Percentiles rank a stretch among this genome's conserved stretches.
These are phyloP conservation scores for Leptopilina drosophilae DNA, from an alignment of 2,888 invertebrate genomes.

Conservation along the genomic window DNA sequence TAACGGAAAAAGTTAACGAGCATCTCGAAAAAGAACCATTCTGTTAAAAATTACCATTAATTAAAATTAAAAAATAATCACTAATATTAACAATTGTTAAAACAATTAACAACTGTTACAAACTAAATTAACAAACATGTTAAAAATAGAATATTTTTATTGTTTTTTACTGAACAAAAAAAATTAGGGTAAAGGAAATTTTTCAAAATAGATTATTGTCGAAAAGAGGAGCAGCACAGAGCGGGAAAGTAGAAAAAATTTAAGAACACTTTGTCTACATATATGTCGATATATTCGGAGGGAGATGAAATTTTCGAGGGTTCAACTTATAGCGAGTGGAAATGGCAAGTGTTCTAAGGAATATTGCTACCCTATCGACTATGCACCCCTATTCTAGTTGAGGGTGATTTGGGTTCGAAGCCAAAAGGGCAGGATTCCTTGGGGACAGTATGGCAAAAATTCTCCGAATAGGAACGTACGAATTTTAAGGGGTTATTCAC, in stretches of 20 bases:
- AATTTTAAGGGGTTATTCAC: slow-evolving; percentile 51
- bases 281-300: background rate
- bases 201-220: background rate
- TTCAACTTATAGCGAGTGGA: slow-evolving; percentile 1
- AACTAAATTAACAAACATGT: too few species aligned
- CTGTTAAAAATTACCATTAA: background rate
- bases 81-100: too few species aligned
- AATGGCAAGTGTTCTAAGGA: slow-evolving; percentile 21
- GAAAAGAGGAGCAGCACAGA: background rate
- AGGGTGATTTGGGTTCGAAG: slow-evolving; percentile 17
- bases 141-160: too few species aligned
- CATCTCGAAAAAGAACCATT: background rate
- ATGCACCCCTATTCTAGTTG: slow-evolving; percentile 47
- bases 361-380: slow-evolving; percentile 26
- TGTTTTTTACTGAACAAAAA: too few species aligned
- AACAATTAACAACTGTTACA: too few species aligned
- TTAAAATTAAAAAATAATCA: background rate
- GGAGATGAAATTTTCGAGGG: slow-evolving; percentile 30
- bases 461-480: slow-evolving; percentile 48
- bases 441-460: slow-evolving; percentile 50
- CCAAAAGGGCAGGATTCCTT: slow-evolving; percentile 53
- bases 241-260: slow-evolving; percentile 5
- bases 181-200: too few species aligned
- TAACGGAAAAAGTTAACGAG: background rate
- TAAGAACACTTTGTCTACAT: slow-evolving; percentile 12